Conservation (phyloP, 1,140 invertebrate genomes). For the Agrypnia vestita region DNA sequence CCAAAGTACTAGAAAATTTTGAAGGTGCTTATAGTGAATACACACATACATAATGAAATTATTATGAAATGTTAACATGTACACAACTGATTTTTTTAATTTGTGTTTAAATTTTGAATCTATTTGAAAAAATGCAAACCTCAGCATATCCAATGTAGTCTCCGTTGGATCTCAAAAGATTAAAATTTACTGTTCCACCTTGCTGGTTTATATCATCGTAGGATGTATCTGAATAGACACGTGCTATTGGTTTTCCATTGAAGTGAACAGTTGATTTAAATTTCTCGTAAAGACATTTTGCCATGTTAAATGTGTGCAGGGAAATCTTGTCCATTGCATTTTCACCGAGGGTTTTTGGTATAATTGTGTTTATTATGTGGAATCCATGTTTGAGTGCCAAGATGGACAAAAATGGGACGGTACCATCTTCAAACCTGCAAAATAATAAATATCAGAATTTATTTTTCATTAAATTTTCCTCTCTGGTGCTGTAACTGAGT, state of each 20-base stretch:
- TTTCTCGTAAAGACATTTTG: slow-evolving; percentile 80
- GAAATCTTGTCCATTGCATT: slow-evolving; percentile 81
- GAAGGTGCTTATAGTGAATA: too few species aligned
- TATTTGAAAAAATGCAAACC: slow-evolving; percentile 68
- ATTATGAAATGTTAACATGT: too few species aligned
- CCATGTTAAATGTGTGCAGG: slow-evolving; percentile 84
- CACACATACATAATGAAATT: too few species aligned
- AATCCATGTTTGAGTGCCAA: slow-evolving; percentile 88
- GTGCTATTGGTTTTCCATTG: slow-evolving; percentile 82
- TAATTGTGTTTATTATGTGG: slow-evolving; percentile 77
- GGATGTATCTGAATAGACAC: slow-evolving; percentile 83
- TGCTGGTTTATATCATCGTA: slow-evolving; percentile 79
- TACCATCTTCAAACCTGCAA: slow-evolving; percentile 95
- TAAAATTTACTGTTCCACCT: slow-evolving; percentile 93
- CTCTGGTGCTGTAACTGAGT: too few species aligned
- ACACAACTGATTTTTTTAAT: too few species aligned
- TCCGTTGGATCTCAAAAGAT: slow-evolving; percentile 84
- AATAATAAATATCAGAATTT: too few species aligned
- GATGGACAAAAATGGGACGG: slow-evolving; percentile 90
- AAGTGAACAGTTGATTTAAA: slow-evolving; percentile 79
- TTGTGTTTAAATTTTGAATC: not conserved
- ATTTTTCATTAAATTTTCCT: too few species aligned
- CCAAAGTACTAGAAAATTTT: too few species aligned
- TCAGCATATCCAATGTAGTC: slow-evolving; percentile 91
- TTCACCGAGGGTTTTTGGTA: slow-evolving; percentile 68